Percentiles rank a stretch among this genome's conserved stretches.
Conservation (phyloP, 2,797 vertebrate species). For the Ctenosaura bakeri region DNA sequence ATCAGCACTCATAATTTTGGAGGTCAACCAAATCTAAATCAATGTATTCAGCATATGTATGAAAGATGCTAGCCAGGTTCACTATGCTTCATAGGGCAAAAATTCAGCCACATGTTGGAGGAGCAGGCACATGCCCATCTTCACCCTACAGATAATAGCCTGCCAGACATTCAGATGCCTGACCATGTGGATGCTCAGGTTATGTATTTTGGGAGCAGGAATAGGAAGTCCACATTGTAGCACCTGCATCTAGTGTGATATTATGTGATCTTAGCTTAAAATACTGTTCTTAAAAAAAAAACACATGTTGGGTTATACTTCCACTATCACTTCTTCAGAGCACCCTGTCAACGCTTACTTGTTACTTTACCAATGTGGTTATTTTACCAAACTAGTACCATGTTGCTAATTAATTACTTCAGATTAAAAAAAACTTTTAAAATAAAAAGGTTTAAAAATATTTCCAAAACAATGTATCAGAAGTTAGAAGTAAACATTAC, state of each 20-base stretch:
- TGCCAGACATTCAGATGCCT: background rate
- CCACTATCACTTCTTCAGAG: no score
- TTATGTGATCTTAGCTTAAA: background rate
- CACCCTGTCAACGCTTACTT: no score
- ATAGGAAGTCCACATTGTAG: background rate
- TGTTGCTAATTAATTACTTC: no score
- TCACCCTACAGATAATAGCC: background rate
- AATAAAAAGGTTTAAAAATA: no score
- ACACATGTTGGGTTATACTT: no score
- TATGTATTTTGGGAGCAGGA: background rate
- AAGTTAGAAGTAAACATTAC: no score
- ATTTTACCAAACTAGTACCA: no score
- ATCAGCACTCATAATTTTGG: background rate
- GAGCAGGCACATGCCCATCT: background rate
- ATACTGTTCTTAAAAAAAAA: no score
- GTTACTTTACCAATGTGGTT: no score
- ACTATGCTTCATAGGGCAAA: background rate
- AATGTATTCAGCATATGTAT: background rate
- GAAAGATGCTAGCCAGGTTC: background rate
- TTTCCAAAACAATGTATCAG: no score
- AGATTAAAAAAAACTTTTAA: no score
- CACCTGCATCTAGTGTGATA: no score
- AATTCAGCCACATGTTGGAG: background rate
- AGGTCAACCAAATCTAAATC: background rate
- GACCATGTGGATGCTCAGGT: background rate